Conservation (phyloP, 2,888 invertebrate genomes). For the Clivina fossor region DNA sequence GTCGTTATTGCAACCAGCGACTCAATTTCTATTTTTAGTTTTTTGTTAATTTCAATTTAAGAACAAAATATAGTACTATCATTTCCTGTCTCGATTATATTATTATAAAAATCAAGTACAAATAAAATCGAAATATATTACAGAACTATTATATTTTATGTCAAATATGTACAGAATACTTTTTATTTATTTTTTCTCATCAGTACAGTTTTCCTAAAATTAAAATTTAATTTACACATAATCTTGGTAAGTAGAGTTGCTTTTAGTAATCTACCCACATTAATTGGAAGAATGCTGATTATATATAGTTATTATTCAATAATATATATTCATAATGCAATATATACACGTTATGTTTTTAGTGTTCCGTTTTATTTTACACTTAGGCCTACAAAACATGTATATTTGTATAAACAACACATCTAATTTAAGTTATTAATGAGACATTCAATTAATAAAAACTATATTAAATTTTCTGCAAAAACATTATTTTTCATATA, state of each 20-base stretch:
- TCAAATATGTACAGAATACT: slow-evolving; percentile 32
- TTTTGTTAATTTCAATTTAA: too few relatives aligned
- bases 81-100: too few relatives aligned
- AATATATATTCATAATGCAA: slow-evolving; percentile 25
- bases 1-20: too few relatives aligned
- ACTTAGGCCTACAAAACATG: slow-evolving; percentile 33
- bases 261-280: slow-evolving; percentile 27
- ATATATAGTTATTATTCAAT: slow-evolving; percentile 22
- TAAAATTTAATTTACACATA: slow-evolving; percentile 33
- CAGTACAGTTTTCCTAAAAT: slow-evolving; percentile 31
- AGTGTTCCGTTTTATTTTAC: slow-evolving; percentile 32
- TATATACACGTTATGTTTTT: slow-evolving; percentile 31
- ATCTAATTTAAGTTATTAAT: too few relatives aligned
- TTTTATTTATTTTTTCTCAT: slow-evolving; percentile 16
- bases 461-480: too few relatives aligned
- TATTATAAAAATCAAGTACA: too few relatives aligned
- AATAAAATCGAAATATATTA: too few relatives aligned
- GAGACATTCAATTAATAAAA: too few relatives aligned
- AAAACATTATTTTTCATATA: too few relatives aligned
- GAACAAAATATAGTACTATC: too few relatives aligned
- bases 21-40: too few relatives aligned
- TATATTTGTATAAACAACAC: slow-evolving; percentile 27
- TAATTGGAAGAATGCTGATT: slow-evolving; percentile 33
- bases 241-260: slow-evolving; percentile 30
- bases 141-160: slow-evolving; percentile 31